These are phyloP conservation scores for Nymphicus hollandicus DNA, from an alignment of 2,113 vertebrate genomes.

Conservation along the genomic window DNA sequence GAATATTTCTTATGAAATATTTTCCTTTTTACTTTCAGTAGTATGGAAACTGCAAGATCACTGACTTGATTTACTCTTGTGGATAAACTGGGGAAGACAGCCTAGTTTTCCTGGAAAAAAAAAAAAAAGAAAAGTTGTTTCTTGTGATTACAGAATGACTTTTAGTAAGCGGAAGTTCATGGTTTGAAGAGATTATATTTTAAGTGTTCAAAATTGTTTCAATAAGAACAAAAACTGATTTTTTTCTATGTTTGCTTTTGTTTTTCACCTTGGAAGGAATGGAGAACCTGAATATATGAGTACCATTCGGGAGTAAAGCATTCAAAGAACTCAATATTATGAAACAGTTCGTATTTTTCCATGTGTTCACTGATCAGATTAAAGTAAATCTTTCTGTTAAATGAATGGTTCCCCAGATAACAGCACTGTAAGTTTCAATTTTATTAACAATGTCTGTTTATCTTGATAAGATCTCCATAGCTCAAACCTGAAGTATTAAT, in stretches of 20 bases:
- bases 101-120: background rate
- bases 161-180: background rate
- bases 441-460: constrained; percentile 52
- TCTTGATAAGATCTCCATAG: constrained; percentile 31
- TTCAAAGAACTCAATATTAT: constrained; percentile 7
- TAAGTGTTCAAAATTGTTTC: background rate
- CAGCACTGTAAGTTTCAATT: constrained; percentile 31
- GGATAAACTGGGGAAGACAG: background rate
- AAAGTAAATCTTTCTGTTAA: constrained; percentile 35
- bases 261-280: constrained; percentile 5
- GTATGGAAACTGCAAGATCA: background rate
- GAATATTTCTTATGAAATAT: background rate
- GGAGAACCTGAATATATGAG: background rate
- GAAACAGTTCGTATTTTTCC: background rate
- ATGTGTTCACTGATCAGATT: constrained; percentile 33
- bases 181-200: background rate
- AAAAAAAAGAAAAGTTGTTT: background rate
- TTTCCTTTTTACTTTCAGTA: background rate
- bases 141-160: background rate
- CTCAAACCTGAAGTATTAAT: constrained; percentile 21
- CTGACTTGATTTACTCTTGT: background rate
- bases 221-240: background rate
- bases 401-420: constrained; percentile 39
- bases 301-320: background rate
- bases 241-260: background rate